Percentiles rank a stretch among this genome's conserved stretches.
These are phyloP conservation scores for Stramonita haemastoma DNA, from an alignment of 2,888 invertebrate species.

Conservation along the genomic window DNA sequence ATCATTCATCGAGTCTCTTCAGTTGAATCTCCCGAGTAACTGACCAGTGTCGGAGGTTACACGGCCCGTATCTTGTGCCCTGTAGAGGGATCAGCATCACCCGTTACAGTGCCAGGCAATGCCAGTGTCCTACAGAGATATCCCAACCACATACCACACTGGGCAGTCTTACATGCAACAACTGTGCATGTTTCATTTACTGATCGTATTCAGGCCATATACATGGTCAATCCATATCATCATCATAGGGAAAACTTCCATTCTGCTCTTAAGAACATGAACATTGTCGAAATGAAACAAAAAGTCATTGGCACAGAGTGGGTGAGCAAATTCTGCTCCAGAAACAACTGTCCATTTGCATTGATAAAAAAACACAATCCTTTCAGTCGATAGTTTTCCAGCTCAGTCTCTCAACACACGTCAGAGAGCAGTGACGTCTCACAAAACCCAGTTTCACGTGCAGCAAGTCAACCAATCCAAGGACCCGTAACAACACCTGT, in stretches of 20 bases:
- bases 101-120: neutral
- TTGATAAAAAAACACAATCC: neutral
- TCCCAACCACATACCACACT: no score
- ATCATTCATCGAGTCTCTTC: neutral
- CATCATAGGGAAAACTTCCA: no score
- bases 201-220: no score
- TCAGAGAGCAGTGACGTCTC: neutral
- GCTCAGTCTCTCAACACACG: neutral
- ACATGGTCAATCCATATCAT: no score
- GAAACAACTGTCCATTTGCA: no score
- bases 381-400: neutral
- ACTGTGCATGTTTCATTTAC: no score
- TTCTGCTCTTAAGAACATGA: no score
- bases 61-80: neutral
- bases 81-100: neutral
- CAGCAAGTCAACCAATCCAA: neutral
- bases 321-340: no score
- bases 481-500: neutral
- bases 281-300: no score
- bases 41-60: neutral
- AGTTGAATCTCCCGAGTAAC: neutral
- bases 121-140: neutral
- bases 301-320: no score
- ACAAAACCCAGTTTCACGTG: neutral
- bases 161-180: no score